Percentiles rank a stretch among this genome's conserved stretches.
These are phyloP conservation scores for Neolamprologus brichardi DNA, from an alignment of 2,113 vertebrate genomes.

Conservation along the genomic window DNA sequence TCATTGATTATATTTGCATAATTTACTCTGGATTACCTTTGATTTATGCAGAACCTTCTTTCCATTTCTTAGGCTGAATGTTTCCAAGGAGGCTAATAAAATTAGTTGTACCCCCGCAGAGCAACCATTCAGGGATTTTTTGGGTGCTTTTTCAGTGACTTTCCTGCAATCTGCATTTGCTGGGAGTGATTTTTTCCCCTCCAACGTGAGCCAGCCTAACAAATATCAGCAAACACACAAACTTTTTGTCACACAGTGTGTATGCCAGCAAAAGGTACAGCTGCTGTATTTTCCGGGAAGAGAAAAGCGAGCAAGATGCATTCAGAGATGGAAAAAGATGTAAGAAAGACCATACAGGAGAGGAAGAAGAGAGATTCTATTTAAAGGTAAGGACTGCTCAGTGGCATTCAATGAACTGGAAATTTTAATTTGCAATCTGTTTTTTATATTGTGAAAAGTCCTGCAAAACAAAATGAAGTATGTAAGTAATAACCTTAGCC, in stretches of 20 bases:
- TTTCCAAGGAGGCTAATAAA: constrained; percentile 57
- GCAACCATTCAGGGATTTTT: constrained; percentile 24
- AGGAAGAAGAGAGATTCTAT: neutral
- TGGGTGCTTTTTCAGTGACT: neutral
- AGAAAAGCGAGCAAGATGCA: neutral
- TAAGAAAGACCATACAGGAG: neutral
- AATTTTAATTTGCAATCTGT: neutral
- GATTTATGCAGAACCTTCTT: constrained; percentile 73
- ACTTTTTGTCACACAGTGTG: neutral
- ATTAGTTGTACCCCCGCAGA: constrained; percentile 47
- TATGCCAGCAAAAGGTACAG: neutral
- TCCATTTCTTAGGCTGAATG: constrained; percentile 68
- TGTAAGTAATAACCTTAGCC: neutral
- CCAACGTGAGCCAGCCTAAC: neutral
- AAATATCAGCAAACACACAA: neutral
- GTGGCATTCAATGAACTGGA: neutral
- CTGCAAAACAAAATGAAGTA: neutral
- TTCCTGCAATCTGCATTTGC: constrained; percentile 4
- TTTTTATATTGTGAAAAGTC: neutral
- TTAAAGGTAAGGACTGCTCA: neutral
- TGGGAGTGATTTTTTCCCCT: neutral
- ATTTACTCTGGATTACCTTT: constrained; percentile 73
- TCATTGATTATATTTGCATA: constrained; percentile 72
- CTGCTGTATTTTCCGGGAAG: neutral
- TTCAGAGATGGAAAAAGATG: neutral